Base-by-base conservation (phyloP, 2,888 invertebrate genomes). In the Amaurobius ferox region DNA sequence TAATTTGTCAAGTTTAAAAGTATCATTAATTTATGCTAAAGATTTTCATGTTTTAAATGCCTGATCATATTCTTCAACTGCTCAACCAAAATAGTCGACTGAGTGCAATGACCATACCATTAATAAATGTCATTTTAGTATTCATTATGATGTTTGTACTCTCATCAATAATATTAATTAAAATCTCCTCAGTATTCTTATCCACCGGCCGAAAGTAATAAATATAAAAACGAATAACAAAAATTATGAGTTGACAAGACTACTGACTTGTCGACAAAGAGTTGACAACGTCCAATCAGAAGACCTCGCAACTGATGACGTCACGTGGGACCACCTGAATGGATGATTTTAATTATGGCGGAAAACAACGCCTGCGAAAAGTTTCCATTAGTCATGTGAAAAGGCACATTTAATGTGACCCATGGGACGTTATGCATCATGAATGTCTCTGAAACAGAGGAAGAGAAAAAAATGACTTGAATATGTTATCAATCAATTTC, bases 321-420 rank as follows among this genome's bases (percentile, higher is more conserved):
- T 55, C 55, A 55, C 55, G 19, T 3, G 55, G 23, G 55, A 23
- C 55, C 55, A 55, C 55, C 55, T 55, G 23, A 55, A 55, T 55
- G 55, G 23, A 55, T 55, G 55, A 11, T 55, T 55, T 55, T 55
- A 55, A 55, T 55, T 55, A 55, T 55, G 55, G 55, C 55, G 23
- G 55, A 55, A 55, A 55, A 55, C 55, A 55, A 55, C 55, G 55
- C 55, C 55, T 55, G 55, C 23, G 19, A 44, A 55, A 55, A 55
- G 19, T 55, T 55, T 55, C 55, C 55, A 55, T 55, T 55, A 55
- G 55, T 55, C 55, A 55, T 55, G 55, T 55, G 55, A 55, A 55
- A 23, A 55, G 55, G 55, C 55, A 55, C 55, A 23, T 55, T 55
- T 55, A 55, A 55, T 55, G 55, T 55, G 55, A 23, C 55, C 55